A percentile compares a stretch with the other conserved stretches of the same genome.
Evolutionary conservation across 2,113 vertebrate genomes (phyloP).

Genomic region (Sigmodon hispidus): DNA sequence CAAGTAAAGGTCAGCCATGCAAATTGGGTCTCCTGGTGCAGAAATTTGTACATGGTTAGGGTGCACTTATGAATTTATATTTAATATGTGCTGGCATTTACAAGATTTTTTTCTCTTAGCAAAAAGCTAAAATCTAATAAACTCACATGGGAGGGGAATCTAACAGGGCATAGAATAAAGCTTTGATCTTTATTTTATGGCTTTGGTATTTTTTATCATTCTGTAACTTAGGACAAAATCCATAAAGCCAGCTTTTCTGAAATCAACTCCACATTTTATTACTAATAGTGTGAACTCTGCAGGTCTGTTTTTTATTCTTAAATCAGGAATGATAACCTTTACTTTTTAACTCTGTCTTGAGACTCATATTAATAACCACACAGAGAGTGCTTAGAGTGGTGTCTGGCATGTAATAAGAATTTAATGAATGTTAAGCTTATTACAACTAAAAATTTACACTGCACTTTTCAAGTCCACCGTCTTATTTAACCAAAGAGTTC

Average conservation of each 20-base stretch:
- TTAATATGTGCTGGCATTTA: neutral
- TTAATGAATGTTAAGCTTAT: constrained; percentile 45
- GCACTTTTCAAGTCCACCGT: neutral
- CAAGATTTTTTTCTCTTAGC: neutral
- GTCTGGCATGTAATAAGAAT: neutral
- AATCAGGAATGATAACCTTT: constrained; percentile 17
- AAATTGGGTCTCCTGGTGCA: neutral
- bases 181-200: neutral
- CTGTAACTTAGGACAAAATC: neutral
- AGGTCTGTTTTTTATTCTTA: neutral
- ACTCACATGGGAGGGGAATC: neutral
- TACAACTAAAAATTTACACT: neutral
- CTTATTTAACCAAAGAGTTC: neutral
- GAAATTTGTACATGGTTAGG: neutral
- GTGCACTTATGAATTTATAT: neutral
- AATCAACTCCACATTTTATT: neutral
- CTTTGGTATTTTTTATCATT: neutral
- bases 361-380: neutral
- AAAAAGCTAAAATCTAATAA: neutral
- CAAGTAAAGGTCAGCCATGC: too few species aligned
- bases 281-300: neutral
- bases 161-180: neutral
- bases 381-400: neutral
- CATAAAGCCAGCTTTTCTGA: neutral
- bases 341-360: neutral